Evolutionary conservation across 2,797 vertebrate genomes (phyloP), one percentile per base, ranked within the genome.

Genomic region (Meda fulgida): DNA sequence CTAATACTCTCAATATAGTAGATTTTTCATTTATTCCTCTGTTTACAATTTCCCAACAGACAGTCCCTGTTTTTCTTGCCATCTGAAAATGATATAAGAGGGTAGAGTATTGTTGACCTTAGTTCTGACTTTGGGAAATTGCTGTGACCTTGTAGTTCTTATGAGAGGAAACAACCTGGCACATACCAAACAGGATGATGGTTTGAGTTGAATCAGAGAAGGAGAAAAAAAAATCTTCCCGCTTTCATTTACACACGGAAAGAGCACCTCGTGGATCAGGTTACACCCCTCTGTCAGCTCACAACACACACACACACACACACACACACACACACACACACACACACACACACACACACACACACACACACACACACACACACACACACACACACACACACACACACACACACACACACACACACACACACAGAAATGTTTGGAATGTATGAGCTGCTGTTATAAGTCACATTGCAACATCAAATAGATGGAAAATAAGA

Each of bases 41-140:
- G 31, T 26, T 78, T 58, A 60, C 43, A 81, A 71, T 67, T 79
- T 87, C 40, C 65, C 55, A 83, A 90, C 79, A 85, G 87, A 86
- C 88, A 79, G 4, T 26, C 71, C 90, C 90, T 87, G 86, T 86
- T 92, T 84, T 93, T 87, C 92, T 89, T 89, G 91, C 92, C 92
- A 92, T 91, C 89, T 91, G 87, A 93, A 93, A 94, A 92, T 93
- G 91, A 94, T 94, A 91, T 82, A 80, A 91, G 91, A 90, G 91
- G 93, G 93, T 94, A 95, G 92, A 90, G 90, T 85, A 90, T 91
- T 87, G 89, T 89, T 92, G 85, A 93, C 94, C 93, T 93, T 81
- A 67, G 85, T 93, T 92, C 89, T 92, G 93, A 94, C 93, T 93
- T 80, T 84, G 93, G 94, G 95, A 95, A 95, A 95, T 95, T 94